These are phyloP conservation scores for Colius striatus DNA, from an alignment of 2,113 vertebrate species.

Conservation along the genomic window DNA sequence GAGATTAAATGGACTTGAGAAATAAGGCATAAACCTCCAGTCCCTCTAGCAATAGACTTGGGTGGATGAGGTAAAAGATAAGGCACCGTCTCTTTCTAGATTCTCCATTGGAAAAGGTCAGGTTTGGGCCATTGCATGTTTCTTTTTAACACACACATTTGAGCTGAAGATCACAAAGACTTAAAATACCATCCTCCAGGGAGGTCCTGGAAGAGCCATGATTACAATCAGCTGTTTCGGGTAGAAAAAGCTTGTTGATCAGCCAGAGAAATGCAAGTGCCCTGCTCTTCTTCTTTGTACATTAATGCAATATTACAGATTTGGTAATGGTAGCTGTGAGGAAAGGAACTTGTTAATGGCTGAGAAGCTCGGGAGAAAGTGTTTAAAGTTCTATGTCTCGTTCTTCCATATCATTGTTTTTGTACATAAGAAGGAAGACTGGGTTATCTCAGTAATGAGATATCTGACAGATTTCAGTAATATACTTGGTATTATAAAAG, in stretches of 20 bases:
- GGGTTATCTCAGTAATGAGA: background rate
- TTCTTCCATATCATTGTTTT: background rate
- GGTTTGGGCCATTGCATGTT: background rate
- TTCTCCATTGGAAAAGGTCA: background rate
- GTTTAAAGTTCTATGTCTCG: background rate
- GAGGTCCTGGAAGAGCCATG: background rate
- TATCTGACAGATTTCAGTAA: background rate
- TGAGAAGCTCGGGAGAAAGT: background rate
- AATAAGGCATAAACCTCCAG: background rate
- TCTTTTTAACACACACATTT: background rate
- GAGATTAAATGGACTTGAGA: background rate
- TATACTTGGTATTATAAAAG: background rate
- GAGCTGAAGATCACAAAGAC: background rate
- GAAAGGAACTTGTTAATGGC: background rate
- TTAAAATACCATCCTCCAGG: background rate
- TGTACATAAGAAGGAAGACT: background rate
- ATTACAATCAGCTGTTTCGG: background rate
- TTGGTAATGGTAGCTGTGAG: background rate
- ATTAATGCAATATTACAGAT: background rate
- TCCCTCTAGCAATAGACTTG: background rate
- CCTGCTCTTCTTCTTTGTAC: background rate
- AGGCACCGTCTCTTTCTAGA: background rate
- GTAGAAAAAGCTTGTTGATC: background rate
- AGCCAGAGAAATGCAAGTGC: background rate
- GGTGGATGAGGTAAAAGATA: background rate